Percentiles rank a stretch among this genome's conserved stretches.
Conservation (phyloP, 1,140 invertebrate genomes). For the Caerostris darwini region DNA sequence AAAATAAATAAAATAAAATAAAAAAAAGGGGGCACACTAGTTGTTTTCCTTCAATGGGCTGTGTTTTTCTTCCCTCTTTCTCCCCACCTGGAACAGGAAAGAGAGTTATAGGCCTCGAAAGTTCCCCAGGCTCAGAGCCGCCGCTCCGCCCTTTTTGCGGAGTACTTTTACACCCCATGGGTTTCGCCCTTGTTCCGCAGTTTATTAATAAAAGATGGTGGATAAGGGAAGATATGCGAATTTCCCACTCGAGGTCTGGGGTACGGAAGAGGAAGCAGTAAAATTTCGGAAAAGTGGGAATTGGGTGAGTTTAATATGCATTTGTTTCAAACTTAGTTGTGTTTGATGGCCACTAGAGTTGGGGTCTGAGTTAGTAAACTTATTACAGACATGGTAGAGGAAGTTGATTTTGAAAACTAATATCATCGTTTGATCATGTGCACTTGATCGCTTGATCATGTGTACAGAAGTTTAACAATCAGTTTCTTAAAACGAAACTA, state of each 20-base stretch:
- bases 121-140: not conserved
- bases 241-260: not conserved
- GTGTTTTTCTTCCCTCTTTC: conserved; percentile 27
- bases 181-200: conserved; percentile 55
- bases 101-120: conserved; percentile 58
- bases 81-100: not conserved
- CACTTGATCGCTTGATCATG: not conserved
- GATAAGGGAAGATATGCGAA: conserved; percentile 29
- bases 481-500: too few relatives aligned
- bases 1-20: not conserved
- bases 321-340: conserved; percentile 55
- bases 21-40: conserved; percentile 12
- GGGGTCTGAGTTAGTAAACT: not conserved
- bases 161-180: conserved; percentile 63
- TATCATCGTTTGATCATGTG: too few relatives aligned
- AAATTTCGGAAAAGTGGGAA: not conserved
- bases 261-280: not conserved
- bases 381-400: not conserved
- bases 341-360: too few relatives aligned
- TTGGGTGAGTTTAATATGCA: conserved; percentile 55
- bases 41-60: conserved; percentile 45
- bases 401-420: too few relatives aligned
- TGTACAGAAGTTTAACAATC: too few relatives aligned
- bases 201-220: conserved; percentile 70
- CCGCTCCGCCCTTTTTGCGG: not conserved